Conservation (phyloP, 2,888 invertebrate genomes). For the Sinhomidia bicolor region DNA sequence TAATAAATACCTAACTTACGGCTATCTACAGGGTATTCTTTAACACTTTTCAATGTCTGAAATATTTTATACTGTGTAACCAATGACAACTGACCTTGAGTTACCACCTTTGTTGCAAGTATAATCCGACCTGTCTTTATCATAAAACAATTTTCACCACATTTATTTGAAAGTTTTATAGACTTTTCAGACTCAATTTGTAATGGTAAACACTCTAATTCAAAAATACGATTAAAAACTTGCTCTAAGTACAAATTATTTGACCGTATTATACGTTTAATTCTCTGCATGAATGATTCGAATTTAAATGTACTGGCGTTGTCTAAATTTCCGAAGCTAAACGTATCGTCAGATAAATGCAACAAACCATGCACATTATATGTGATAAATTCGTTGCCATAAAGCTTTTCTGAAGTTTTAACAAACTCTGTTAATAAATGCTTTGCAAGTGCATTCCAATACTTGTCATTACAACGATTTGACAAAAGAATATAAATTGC, state of each 20-base stretch:
- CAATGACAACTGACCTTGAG: too few species aligned
- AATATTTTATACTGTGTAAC: slow-evolving; percentile 12
- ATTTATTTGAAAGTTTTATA: background rate
- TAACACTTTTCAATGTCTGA: background rate
- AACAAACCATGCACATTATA: slow-evolving; percentile 65
- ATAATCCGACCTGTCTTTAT: background rate
- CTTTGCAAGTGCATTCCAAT: slow-evolving; percentile 47
- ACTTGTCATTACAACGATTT: background rate
- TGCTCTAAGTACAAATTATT: slow-evolving; percentile 50
- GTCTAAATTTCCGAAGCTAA: slow-evolving; percentile 43
- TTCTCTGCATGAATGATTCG: slow-evolving; percentile 59
- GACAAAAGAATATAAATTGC: slow-evolving; percentile 59
- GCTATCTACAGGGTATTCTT: slow-evolving; percentile 43
- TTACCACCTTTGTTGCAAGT: background rate
- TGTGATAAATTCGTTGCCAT: slow-evolving; percentile 30
- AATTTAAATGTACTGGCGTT: slow-evolving; percentile 61
- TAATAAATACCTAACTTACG: slow-evolving; percentile 6
- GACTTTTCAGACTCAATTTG: background rate
- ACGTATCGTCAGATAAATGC: slow-evolving; percentile 57
- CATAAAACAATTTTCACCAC: slow-evolving; percentile 45
- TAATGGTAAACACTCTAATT: background rate
- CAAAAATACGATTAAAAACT: slow-evolving; percentile 41
- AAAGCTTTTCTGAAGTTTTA: background rate
- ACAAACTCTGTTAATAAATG: slow-evolving; percentile 34
- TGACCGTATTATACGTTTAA: slow-evolving; percentile 34